A percentile compares a stretch with the other conserved stretches of the same genome.
phyloP scores from a whole-genome alignment of 2,888 invertebrate species.

The Reticulitermes lucifugus region DNA sequence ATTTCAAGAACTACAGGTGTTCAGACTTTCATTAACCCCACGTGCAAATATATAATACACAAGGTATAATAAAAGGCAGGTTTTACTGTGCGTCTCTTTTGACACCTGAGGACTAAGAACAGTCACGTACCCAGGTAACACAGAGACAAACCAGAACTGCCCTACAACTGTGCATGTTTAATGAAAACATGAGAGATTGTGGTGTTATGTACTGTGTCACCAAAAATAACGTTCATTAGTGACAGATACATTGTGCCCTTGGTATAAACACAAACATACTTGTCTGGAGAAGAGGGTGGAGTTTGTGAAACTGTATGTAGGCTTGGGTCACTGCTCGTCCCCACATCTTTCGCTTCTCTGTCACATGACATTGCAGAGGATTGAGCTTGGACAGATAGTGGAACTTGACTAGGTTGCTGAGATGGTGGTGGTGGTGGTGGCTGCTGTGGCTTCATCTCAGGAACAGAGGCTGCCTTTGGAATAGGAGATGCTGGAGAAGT shows the following conservation, averaged over 20 bases:
- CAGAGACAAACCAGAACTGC: neutral
- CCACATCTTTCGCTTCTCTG: conserved; percentile 48
- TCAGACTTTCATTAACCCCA: neutral
- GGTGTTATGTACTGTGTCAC: no score
- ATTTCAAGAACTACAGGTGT: neutral
- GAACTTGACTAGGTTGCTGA: conserved; percentile 47
- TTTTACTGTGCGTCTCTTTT: conserved; percentile 11
- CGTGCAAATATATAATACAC: no score
- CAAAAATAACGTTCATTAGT: no score
- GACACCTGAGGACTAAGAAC: neutral
- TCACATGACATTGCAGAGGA: conserved; percentile 37
- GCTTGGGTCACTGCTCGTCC: conserved; percentile 41
- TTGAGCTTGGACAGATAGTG: conserved; percentile 39
- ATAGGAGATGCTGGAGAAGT: conserved; percentile 47
- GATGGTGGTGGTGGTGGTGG: conserved; percentile 26
- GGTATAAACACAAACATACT: conserved; percentile 62
- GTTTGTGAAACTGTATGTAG: conserved; percentile 66
- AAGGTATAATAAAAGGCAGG: neutral
- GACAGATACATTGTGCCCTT: no score
- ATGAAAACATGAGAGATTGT: no score
- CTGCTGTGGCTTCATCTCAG: conserved; percentile 36
- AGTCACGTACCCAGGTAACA: neutral
- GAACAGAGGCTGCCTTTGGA: conserved; percentile 35
- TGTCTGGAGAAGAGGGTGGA: conserved; percentile 73
- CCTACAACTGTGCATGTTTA: no score